Evolutionary conservation across 2,113 vertebrate species (phyloP).

Genomic region (Anseranas semipalmata): DNA sequence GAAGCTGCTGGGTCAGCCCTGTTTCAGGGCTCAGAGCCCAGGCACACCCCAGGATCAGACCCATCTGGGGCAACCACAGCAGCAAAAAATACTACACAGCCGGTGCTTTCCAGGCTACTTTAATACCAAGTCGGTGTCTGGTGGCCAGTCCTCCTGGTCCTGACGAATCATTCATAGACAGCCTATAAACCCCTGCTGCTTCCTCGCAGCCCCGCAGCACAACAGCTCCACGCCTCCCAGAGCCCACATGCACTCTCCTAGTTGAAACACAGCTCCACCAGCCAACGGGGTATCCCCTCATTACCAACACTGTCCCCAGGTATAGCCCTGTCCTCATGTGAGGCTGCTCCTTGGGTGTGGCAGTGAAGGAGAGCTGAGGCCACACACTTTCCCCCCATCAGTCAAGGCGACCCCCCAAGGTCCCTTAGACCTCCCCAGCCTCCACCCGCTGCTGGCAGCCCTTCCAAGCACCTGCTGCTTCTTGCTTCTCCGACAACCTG

Average conservation of each 20-base stretch:
- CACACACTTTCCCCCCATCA: rapidly evolving
- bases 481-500: too few relatives aligned
- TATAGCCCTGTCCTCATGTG: too few relatives aligned
- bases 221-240: neutral
- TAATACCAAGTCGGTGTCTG: neutral
- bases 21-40: too few relatives aligned
- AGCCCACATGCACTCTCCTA: neutral
- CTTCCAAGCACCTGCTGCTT: neutral
- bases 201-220: rapidly evolving
- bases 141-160: rapidly evolving
- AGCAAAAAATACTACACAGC: neutral
- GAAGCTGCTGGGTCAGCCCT: too few relatives aligned
- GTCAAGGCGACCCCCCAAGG: too few relatives aligned
- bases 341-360: too few relatives aligned
- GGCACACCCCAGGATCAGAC: neutral
- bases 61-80: neutral
- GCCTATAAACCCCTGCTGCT: neutral
- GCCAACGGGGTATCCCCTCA: rapidly evolving
- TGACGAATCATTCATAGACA: neutral
- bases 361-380: too few relatives aligned
- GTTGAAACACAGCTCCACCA: neutral
- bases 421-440: neutral
- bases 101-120: neutral
- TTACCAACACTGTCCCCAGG: too few relatives aligned
- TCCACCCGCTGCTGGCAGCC: neutral